Conservation (phyloP, 1,140 invertebrate genomes). For the Popillia japonica region DNA sequence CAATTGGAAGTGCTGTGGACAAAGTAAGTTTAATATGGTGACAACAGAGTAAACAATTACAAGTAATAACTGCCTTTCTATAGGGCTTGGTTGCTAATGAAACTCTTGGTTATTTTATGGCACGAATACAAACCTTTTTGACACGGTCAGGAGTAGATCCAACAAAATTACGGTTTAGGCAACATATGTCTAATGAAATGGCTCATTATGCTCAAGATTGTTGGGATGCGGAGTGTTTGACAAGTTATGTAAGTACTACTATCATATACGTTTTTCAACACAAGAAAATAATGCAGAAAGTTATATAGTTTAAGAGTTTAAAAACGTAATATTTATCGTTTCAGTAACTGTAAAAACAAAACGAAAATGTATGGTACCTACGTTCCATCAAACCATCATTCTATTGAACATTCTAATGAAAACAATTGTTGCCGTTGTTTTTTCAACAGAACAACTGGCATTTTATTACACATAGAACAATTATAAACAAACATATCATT, state of each 20-base stretch:
- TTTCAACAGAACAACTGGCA: too few species aligned
- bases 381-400: too few species aligned
- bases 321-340: too few species aligned
- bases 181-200: constrained; percentile 99
- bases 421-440: background rate
- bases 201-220: constrained; percentile 99
- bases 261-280: background rate
- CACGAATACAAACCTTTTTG: constrained; percentile 91
- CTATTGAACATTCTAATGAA: too few species aligned
- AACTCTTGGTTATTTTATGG: constrained; percentile 98
- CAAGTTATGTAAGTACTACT: constrained; percentile 78
- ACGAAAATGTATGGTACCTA: too few species aligned
- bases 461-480: too few species aligned
- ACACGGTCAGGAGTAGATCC: constrained; percentile 88
- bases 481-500: too few species aligned
- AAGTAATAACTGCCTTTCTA: constrained; percentile 48
- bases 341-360: too few species aligned
- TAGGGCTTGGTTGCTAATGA: constrained; percentile 93
- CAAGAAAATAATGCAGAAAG: too few species aligned
- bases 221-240: constrained; percentile 97
- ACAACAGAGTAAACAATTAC: background rate
- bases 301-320: too few species aligned
- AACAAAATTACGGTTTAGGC: constrained; percentile 90
- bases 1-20: constrained; percentile 82
- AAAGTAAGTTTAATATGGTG: constrained; percentile 45